Evolutionary conservation across 2,797 vertebrate species (phyloP).

Genomic region (Rallus crepitans): DNA sequence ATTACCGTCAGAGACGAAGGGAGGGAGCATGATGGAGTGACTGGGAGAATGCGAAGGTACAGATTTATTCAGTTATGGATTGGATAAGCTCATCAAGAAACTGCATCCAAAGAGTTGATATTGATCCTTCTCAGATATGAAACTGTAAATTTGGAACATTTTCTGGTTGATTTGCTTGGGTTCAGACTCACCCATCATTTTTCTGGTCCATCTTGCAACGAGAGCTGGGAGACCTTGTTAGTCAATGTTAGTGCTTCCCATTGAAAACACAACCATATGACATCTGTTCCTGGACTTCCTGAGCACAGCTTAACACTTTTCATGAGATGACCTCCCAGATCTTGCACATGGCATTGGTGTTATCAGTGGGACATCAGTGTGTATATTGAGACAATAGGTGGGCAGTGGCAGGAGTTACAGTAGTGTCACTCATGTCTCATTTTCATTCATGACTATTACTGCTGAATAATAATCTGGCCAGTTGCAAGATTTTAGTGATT

Average conservation of each 20-base stretch:
- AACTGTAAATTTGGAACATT: background rate
- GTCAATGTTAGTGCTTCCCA: background rate
- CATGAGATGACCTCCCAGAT: background rate
- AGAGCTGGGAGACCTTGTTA: background rate
- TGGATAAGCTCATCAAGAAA: background rate
- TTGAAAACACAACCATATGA: background rate
- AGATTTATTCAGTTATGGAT: background rate
- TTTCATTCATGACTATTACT: background rate
- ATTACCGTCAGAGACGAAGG: background rate
- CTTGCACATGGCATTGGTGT: background rate
- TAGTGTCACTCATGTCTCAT: background rate
- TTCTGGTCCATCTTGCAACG: background rate
- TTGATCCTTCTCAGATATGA: background rate
- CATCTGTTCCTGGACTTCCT: background rate
- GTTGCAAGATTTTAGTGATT: background rate
- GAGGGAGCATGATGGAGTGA: background rate
- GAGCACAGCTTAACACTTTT: background rate
- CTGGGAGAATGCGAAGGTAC: background rate
- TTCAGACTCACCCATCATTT: background rate
- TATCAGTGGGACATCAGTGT: background rate
- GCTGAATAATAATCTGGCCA: background rate
- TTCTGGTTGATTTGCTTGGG: background rate
- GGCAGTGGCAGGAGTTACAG: background rate
- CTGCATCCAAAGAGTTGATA: background rate
- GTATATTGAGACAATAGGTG: background rate